Evolutionary conservation across 2,113 vertebrate genomes (phyloP).

Genomic region (Promerops cafer): DNA sequence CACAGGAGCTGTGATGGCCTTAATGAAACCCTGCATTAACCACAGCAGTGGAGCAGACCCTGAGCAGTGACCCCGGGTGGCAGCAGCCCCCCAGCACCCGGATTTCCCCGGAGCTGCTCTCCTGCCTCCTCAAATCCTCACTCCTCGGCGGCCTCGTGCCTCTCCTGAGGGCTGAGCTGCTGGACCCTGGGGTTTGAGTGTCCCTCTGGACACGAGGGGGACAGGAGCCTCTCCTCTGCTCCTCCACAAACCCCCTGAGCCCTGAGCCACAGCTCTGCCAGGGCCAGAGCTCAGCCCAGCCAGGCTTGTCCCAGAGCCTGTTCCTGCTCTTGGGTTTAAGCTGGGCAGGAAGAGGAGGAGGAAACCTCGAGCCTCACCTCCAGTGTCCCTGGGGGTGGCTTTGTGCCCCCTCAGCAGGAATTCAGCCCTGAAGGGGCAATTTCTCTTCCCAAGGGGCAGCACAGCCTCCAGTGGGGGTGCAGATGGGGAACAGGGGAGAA

Average conservation of each 20-base stretch:
- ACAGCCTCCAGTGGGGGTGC: fast-evolving
- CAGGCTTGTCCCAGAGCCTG: neutral
- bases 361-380: neutral
- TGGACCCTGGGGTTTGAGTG: fast-evolving
- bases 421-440: neutral
- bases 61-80: fast-evolving
- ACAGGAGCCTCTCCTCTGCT: fast-evolving
- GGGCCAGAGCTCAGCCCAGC: no score
- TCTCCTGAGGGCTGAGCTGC: neutral
- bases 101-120: neutral
- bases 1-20: neutral
- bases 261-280: neutral
- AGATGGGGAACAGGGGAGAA: fast-evolving
- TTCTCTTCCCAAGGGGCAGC: neutral
- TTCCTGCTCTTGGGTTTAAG: neutral
- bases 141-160: fast-evolving
- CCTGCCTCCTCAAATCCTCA: neutral
- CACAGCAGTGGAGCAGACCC: neutral
- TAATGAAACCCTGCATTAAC: fast-evolving
- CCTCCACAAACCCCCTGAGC: neutral
- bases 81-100: fast-evolving
- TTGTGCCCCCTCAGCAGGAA: neutral
- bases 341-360: neutral
- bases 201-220: neutral
- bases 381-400: fast-evolving